Conservation (phyloP, 2,113 vertebrate species). For the Calyptomena viridis region DNA sequence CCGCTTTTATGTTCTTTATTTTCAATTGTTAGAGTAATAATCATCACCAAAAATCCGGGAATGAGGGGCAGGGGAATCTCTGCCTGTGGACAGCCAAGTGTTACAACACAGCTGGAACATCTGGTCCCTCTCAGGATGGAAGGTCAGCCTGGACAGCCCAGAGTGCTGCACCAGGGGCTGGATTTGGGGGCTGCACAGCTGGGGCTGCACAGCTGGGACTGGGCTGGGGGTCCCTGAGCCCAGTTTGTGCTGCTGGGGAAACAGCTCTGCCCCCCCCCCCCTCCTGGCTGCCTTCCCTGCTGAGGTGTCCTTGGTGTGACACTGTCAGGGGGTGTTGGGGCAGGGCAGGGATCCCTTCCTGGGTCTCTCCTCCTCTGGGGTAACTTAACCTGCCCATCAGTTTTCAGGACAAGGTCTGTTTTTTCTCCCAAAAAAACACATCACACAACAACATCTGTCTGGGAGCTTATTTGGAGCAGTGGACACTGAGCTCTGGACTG, state of each 20-base stretch:
- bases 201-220: neutral
- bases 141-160: neutral
- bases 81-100: neutral
- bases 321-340: neutral
- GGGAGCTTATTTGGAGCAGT: neutral
- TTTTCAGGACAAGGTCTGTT: too few species aligned
- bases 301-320: rapidly evolving
- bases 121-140: neutral
- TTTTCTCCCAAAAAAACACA: neutral
- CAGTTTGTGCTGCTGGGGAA: rapidly evolving
- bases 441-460: rapidly evolving
- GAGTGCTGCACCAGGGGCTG: neutral
- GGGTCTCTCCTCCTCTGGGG: neutral
- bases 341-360: neutral
- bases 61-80: neutral
- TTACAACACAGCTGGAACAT: conserved; percentile 5
- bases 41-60: neutral
- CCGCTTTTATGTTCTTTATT: neutral
- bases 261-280: rapidly evolving
- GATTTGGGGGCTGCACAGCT: neutral
- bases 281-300: neutral
- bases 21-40: neutral
- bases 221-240: neutral
- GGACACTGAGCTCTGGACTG: neutral
- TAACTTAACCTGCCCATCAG: rapidly evolving